A percentile compares a stretch with the other conserved stretches of the same genome.
These are phyloP conservation scores for Melipona quadrifasciata DNA, from an alignment of 1,140 invertebrate species.

Conservation along the genomic window DNA sequence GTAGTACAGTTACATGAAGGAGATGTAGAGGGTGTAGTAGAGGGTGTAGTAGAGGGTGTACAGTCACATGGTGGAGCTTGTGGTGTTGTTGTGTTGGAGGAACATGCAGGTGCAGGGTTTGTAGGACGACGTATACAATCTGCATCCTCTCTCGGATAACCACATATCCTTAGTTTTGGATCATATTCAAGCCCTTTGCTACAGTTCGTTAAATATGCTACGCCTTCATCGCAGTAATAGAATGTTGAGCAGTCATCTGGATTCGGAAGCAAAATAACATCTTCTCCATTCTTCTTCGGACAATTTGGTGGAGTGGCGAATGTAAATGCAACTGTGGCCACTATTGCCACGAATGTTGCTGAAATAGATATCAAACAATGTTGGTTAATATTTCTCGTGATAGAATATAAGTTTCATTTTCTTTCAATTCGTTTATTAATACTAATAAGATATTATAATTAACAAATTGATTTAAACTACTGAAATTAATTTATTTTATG, in stretches of 20 bases:
- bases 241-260: not conserved
- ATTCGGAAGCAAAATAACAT: slow-evolving; percentile 1
- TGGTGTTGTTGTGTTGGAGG: no score
- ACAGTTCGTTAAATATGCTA: not conserved
- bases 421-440: no score
- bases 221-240: not conserved
- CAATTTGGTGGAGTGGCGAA: not conserved
- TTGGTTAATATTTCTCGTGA: no score
- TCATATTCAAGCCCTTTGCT: not conserved
- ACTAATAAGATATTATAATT: not conserved
- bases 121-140: not conserved
- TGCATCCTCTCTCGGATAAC: not conserved
- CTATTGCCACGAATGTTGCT: not conserved
- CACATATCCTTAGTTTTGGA: not conserved
- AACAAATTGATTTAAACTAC: no score
- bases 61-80: no score
- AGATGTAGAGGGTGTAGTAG: not conserved
- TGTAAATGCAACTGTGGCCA: not conserved
- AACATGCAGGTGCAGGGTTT: no score
- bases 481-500: no score
- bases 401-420: not conserved
- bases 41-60: no score
- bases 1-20: not conserved
- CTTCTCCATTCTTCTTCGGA: not conserved
- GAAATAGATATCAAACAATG: not conserved